These are phyloP conservation scores for Labroides dimidiatus DNA, from an alignment of 2,797 vertebrate genomes.

Conservation along the genomic window DNA sequence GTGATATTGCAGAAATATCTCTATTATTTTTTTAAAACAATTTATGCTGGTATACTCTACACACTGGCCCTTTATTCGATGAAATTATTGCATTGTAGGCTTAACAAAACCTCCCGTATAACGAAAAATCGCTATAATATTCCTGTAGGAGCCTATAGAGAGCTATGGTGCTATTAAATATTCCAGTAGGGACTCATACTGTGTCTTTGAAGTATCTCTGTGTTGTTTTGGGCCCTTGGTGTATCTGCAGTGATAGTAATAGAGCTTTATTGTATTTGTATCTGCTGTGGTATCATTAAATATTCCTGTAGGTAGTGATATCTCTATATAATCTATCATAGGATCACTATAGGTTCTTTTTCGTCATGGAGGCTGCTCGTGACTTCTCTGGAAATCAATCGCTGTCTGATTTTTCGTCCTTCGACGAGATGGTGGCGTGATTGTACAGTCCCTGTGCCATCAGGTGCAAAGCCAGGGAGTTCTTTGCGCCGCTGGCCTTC, in stretches of 20 bases:
- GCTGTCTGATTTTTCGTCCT: conserved; percentile 97
- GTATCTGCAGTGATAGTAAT: conserved; percentile 46
- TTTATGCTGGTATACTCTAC: conserved; percentile 97
- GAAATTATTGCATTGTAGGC: conserved; percentile 97
- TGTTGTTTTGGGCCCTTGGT: conserved; percentile 43
- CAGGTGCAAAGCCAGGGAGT: conserved; percentile 92
- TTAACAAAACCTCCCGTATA: conserved; percentile 70
- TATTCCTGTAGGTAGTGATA: conserved; percentile 74
- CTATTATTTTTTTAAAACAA: conserved; percentile 85
- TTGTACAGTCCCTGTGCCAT: conserved; percentile 98
- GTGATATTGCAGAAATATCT: conserved; percentile 95
- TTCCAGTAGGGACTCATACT: conserved; percentile 50
- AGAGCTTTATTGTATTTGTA: conserved; percentile 58
- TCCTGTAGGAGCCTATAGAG: conserved; percentile 67
- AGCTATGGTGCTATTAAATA: conserved; percentile 48
- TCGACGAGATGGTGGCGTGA: conserved; percentile 93
- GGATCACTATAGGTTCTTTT: conserved; percentile 76
- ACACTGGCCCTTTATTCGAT: conserved; percentile 94
- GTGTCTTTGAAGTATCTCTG: conserved; percentile 21
- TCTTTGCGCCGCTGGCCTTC: conserved; percentile 91
- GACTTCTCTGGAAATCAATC: conserved; percentile 85
- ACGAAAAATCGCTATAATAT: conserved; percentile 78
- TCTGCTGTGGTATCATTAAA: conserved; percentile 71
- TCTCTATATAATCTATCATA: conserved; percentile 71
- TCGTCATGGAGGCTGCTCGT: conserved; percentile 70